These are phyloP conservation scores for Bolinopsis microptera DNA, from an alignment of 37 sponge, comb jelly and placozoan genomes.

Conservation along the genomic window DNA sequence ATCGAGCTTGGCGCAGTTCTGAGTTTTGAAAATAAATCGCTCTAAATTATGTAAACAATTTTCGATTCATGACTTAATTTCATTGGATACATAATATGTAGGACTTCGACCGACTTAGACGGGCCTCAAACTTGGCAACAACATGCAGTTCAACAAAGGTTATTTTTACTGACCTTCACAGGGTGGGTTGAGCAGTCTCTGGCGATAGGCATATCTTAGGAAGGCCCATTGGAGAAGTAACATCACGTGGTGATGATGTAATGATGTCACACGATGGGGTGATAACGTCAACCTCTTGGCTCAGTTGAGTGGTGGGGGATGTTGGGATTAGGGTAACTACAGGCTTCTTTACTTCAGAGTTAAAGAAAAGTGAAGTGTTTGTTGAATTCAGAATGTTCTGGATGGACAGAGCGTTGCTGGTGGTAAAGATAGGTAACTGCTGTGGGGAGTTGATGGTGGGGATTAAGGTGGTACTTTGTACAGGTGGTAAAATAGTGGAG, in stretches of 20 bases:
- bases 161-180: not conserved
- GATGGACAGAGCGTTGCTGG: not conserved
- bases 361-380: not conserved
- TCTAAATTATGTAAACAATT: too few species aligned
- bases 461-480: not conserved
- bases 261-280: not conserved
- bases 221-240: not conserved
- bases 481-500: not conserved
- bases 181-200: not conserved
- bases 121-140: too few species aligned
- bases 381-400: not conserved
- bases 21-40: too few species aligned
- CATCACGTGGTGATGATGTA: not conserved
- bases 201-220: constrained; percentile 7
- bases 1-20: too few species aligned
- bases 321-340: not conserved
- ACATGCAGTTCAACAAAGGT: too few species aligned
- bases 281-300: not conserved
- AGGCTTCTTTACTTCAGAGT: not conserved
- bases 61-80: too few species aligned
- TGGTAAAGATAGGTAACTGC: not conserved
- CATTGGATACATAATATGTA: too few species aligned
- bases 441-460: not conserved
- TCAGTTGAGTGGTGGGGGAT: not conserved
- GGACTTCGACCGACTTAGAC: too few species aligned